Conservation (phyloP, 2,113 vertebrate species). For the Leucoraja erinaceus region DNA sequence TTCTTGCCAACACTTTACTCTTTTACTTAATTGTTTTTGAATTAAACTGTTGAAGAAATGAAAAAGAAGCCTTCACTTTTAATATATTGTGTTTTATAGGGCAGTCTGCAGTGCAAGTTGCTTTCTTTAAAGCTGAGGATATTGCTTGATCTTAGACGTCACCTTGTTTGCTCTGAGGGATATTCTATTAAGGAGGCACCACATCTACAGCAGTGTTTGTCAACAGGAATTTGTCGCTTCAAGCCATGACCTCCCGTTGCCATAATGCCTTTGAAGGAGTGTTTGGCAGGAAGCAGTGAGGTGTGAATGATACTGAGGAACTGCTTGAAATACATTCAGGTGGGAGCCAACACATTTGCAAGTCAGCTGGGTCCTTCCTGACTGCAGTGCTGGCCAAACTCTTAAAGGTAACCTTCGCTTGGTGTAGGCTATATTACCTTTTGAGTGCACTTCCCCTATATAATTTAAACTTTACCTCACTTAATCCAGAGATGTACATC, state of each 20-base stretch:
- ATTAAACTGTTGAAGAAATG: neutral
- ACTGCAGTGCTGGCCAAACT: neutral
- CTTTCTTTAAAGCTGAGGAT: neutral
- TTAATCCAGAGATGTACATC: too few relatives aligned
- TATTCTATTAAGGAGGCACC: slow-evolving; percentile 12
- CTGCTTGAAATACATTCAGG: slow-evolving; percentile 24
- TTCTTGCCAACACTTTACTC: neutral
- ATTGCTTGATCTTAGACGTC: neutral
- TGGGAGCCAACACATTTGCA: slow-evolving; percentile 26
- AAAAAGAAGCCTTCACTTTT: neutral
- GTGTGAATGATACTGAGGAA: slow-evolving; percentile 30
- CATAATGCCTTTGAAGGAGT: slow-evolving; percentile 23
- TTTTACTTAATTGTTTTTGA: neutral
- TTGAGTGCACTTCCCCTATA: neutral
- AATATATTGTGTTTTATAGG: neutral
- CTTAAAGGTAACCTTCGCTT: neutral
- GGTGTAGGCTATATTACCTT: neutral
- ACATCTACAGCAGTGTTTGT: slow-evolving; percentile 2
- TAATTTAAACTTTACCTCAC: too few relatives aligned
- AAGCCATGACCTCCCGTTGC: slow-evolving; percentile 18
- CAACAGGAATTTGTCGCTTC: slow-evolving; percentile 34
- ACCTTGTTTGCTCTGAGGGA: neutral
- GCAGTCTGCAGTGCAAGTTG: neutral
- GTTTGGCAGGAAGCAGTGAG: slow-evolving; percentile 30
- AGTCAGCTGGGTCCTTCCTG: slow-evolving; percentile 17